phyloP scores from a whole-genome alignment of 1,140 invertebrate species.

The Latrodectus geometricus region DNA sequence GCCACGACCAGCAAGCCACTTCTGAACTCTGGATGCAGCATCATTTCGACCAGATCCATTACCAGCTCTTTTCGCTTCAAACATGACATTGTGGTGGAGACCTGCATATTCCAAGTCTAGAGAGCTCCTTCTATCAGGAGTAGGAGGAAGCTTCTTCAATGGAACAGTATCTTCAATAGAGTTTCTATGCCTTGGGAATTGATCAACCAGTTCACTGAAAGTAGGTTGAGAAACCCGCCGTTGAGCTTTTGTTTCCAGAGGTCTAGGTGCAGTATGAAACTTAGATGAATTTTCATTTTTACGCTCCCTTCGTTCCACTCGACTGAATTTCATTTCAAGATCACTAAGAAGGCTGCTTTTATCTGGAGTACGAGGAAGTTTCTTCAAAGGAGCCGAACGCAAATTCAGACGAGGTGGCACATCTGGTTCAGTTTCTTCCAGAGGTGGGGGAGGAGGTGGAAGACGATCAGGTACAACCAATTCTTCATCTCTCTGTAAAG shows the following conservation, averaged over 20 bases:
- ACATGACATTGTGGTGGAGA: neutral
- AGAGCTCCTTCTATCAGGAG: conserved; percentile 46
- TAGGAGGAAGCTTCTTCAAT: conserved; percentile 18
- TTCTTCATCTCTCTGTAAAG: conserved; percentile 31
- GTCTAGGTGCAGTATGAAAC: conserved; percentile 51
- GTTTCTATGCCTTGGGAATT: conserved; percentile 37
- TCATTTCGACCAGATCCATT: conserved; percentile 3
- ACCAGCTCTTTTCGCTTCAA: conserved; percentile 1
- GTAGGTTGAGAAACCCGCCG: conserved; percentile 46
- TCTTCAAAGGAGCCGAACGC: conserved; percentile 30
- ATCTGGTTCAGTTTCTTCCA: neutral
- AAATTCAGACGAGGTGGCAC: neutral
- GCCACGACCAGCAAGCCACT: conserved; percentile 50
- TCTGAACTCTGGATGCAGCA: conserved; percentile 45
- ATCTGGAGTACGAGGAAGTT: conserved; percentile 44
- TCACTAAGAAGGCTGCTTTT: conserved; percentile 14
- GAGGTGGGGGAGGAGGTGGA: conserved; percentile 38
- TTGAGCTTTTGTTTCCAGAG: conserved; percentile 46
- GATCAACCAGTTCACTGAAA: conserved; percentile 51
- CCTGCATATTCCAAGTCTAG: conserved; percentile 33
- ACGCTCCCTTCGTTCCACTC: neutral
- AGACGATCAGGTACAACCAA: neutral
- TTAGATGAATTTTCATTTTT: conserved; percentile 4
- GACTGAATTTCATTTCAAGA: conserved; percentile 38
- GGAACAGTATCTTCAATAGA: conserved; percentile 31